Base-by-base conservation (phyloP, 2,113 vertebrate genomes). In the Mastomys natalensis region DNA sequence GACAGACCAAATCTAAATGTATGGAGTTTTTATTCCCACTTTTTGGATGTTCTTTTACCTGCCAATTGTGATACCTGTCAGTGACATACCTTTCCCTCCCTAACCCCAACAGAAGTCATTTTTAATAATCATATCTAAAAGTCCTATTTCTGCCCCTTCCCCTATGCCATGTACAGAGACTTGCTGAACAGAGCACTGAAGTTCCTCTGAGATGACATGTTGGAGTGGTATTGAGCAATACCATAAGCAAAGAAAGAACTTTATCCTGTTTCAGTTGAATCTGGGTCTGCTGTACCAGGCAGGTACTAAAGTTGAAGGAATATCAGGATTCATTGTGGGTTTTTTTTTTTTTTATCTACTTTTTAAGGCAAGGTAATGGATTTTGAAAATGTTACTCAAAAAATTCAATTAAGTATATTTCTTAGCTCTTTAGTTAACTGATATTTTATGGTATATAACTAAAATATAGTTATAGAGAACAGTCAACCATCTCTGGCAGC, bases 391-490 rank as follows among this genome's bases (percentile, higher is more conserved):
- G 58, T 58, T 58, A 58, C 58, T 19, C 17, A 58, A 21, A 58
- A 58, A 19, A 58, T 58, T 58, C 58, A 58, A 58, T 58, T 58
- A 58, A 19, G 58, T 58, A 58, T 17, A 58, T 58, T 58, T 6
- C 58, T 58, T 4, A 58, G 17, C 17, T 17, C 58, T 58, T 58
- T 19, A 58, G 17, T 58, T 58, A 58, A 58, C 58, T 58, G 58
- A 58, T 58, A 21, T 21, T 96, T 96, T 96, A 94, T 84, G 53
- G 66, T 82, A 78, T 62, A n/a, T 77, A 81, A 82, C 84, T 95
- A 58, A 92, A 91, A 91, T 74, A 86, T 95, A 93, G 89, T 74
- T 90, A 58, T 13, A 94, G 40, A 89, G 19, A 73, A 62, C 4
- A 89, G 9, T 86, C 68, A 76, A 58, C 78, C 62, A 90, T 74